Base-by-base conservation (phyloP, 2,888 invertebrate species). In the Patella ulyssiponensis region DNA sequence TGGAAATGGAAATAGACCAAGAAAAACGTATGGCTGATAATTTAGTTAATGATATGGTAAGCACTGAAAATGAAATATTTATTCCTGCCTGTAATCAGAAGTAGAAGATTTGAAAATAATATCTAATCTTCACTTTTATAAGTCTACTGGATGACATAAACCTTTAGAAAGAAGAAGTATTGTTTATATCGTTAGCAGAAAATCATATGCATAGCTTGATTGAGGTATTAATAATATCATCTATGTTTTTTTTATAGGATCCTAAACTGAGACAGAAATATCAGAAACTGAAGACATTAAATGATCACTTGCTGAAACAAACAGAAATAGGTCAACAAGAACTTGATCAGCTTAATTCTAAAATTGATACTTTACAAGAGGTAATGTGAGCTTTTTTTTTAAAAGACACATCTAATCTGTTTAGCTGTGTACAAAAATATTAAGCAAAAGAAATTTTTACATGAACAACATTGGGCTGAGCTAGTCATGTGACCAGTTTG, bases 1-100 rank as follows among this genome's bases (percentile, higher is more conserved):
- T 96, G n/a, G 94, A 94, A 85, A 93, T 94, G 81, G 94, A 95
- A 88, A 94, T 95, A 88, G 94, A 94, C 81, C 94, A 95, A 93
- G 95, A 95, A 87, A 93, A 94, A 88, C 93, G 94, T 78, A 94
- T 94, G 84, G 94, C 95, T 71, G 94, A 95, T 71, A 94, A 93
- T 75, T 86, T 95, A 20, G 92, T 95, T 72, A 92, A 93, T 80
- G 94, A 94, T 83, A 95, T 95, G 94, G 91, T 91, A 78, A 73
- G 85, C 79, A 54, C 20, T 53, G 27, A n/a, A 23, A n/a, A 64
- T 64, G 64, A 64, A 64, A 64, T 64, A 14, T n/a, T 64, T n/a
- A 20, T n/a, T 64, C 7, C 64, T 64, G n/a, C 7, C 1, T 64
- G 64, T 20, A 64, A 20, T 64, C n/a, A n/a, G n/a, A 64, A n/a